Base-by-base conservation (phyloP, 2,113 vertebrate genomes). In the Nyctereutes procyonoides region DNA sequence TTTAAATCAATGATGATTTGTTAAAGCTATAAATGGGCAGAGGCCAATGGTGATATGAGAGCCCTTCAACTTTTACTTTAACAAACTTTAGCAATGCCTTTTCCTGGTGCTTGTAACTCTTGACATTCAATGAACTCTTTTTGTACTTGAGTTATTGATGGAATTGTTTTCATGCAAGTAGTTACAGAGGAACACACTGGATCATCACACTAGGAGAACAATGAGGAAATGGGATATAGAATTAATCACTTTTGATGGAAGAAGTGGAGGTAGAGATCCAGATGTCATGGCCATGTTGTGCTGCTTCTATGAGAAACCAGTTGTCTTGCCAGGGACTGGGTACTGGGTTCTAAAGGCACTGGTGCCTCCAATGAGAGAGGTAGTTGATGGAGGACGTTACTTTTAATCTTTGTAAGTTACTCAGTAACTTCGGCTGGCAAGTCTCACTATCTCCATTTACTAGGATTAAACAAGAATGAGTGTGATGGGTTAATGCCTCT, bases 261-360 rank as follows among this genome's bases (percentile, higher is more conserved):
- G 8, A 3, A 12, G 9, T 12, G 20, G 19, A 22, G 7, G 32
- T 22, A 62, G 51, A 26, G 8, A 63, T 53, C 3, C 76, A 14
- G 5, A 6, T 24, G 1, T 51, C 74, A 9, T 5, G 8, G n/a
- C 17, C 26, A 10, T 4, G 5, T 5, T n/a, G 4, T 3, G 0
- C 16, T 26, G 5, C 22, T 30, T 1, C 12, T 24, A 0, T 0
- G 6, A 48, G 76, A 69, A 92, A 17, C n/a, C 30, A 32, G 28
- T 0, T 28, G 69, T 77, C 26, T 82, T 62, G 10, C 22, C 1
- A n/a, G 14, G 19, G 8, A 2, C 3, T 4, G 2, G 5, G 2
- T 28, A 12, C 11, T 67, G 30, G 4, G 38, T 53, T 22, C 7
- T 24, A 24, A 56, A 15, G 15, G 14, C 26, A 43, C 5, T 24